These are phyloP conservation scores for Eumerus sabulonum DNA, from an alignment of 2,888 invertebrate species.

Conservation along the genomic window DNA sequence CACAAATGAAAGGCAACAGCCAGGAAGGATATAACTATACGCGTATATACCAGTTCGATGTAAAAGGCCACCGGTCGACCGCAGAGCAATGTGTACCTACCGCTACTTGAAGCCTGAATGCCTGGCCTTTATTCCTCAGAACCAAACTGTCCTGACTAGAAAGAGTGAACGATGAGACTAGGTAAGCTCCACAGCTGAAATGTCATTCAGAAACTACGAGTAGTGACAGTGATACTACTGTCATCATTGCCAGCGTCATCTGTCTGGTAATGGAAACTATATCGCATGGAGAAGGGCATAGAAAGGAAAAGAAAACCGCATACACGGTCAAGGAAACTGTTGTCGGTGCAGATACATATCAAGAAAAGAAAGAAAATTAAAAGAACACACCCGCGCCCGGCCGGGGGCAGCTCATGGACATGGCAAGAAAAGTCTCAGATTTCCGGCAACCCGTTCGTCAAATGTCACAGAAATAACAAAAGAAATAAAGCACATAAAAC, in stretches of 20 bases:
- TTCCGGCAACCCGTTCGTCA: conserved; percentile 24
- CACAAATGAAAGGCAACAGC: conserved; percentile 52
- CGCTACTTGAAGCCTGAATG: too few species aligned
- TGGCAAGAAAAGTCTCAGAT: conserved; percentile 48
- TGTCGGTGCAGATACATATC: conserved; percentile 55
- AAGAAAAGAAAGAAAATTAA: conserved; percentile 25
- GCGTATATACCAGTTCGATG: conserved; percentile 6
- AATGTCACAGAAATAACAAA: conserved; percentile 29
- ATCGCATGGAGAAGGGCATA: conserved; percentile 55
- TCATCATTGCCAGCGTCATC: conserved; percentile 53
- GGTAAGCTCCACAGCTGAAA: conserved; percentile 10
- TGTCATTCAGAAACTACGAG: conserved; percentile 55
- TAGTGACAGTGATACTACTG: conserved; percentile 62
- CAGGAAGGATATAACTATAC: conserved; percentile 1
- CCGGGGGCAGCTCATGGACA: conserved; percentile 9
- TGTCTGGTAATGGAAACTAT: conserved; percentile 33
- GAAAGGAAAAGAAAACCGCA: conserved; percentile 47
- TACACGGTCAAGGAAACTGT: conserved; percentile 59
- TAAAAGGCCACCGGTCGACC: conserved; percentile 57
- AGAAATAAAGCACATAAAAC: conserved; percentile 12
- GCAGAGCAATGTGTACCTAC: conserved; percentile 8
- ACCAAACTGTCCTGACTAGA: too few species aligned
- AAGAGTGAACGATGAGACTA: too few species aligned
- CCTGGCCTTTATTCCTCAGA: neutral
- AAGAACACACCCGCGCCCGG: conserved; percentile 33